Evolutionary conservation across 2,797 vertebrate species (phyloP).

Genomic region (Acestrorhynchus altus): DNA sequence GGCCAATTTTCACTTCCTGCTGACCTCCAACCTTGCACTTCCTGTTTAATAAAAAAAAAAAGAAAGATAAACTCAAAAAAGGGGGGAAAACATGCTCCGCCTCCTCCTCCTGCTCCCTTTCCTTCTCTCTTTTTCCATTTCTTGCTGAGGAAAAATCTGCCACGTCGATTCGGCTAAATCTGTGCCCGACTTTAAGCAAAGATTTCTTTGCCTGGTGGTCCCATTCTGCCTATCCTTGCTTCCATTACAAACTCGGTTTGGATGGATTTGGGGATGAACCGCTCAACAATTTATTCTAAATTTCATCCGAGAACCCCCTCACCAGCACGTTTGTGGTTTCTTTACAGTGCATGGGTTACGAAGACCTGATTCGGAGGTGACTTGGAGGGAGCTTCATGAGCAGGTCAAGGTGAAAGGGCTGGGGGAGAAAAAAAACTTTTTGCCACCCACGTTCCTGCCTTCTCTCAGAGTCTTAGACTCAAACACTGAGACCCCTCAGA

Average conservation of each 20-base stretch:
- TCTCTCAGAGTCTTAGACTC: conserved; percentile 45
- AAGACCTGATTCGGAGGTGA: background rate
- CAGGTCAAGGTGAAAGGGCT: conserved; percentile 21
- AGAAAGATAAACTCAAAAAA: conserved; percentile 49
- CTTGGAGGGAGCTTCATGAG: conserved; percentile 41
- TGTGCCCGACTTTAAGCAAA: conserved; percentile 13
- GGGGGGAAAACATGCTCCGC: conserved; percentile 45
- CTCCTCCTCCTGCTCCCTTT: conserved; percentile 45
- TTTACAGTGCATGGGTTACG: background rate
- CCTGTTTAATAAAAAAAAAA: conserved; percentile 67
- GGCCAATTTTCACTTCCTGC: conserved; percentile 73
- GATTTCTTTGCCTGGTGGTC: background rate
- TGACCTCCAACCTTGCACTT: conserved; percentile 78
- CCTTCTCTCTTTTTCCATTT: conserved; percentile 48
- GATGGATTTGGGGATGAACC: background rate
- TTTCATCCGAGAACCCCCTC: background rate
- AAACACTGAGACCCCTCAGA: conserved; percentile 41
- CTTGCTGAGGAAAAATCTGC: conserved; percentile 71
- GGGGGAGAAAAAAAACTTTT: conserved; percentile 33
- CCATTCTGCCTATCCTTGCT: background rate
- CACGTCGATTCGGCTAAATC: conserved; percentile 76
- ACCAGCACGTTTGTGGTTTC: background rate
- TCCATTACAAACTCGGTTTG: background rate
- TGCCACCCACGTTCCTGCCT: conserved; percentile 52
- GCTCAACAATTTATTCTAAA: background rate